Evolutionary conservation across 1,140 invertebrate species (phyloP).

Genomic region (Stenopsyche tienmushanensis): DNA sequence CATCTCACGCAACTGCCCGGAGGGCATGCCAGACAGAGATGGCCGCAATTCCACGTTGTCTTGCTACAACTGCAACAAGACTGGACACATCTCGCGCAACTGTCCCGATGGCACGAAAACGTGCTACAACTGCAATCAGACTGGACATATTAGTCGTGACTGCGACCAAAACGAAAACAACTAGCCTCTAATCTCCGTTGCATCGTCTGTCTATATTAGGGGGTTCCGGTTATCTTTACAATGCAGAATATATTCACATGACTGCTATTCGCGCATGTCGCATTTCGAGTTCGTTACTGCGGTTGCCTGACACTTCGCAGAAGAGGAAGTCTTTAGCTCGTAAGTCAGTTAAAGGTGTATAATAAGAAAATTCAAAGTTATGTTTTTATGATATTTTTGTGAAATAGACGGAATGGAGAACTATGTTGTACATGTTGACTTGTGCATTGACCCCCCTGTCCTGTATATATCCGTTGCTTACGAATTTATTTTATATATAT

Average conservation of each 20-base stretch:
- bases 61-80: slow-evolving; percentile 88
- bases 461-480: slow-evolving; percentile 40
- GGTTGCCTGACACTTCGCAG: slow-evolving; percentile 23
- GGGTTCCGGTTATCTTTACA: slow-evolving; percentile 43
- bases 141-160: slow-evolving; percentile 86
- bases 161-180: slow-evolving; percentile 76
- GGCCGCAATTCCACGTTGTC: slow-evolving; percentile 57
- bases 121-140: slow-evolving; percentile 87
- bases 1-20: slow-evolving; percentile 82
- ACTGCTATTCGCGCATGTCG: slow-evolving; percentile 42
- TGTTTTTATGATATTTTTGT: slow-evolving; percentile 50
- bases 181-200: slow-evolving; percentile 48
- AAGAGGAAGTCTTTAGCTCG: slow-evolving; percentile 35
- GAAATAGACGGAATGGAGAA: slow-evolving; percentile 50
- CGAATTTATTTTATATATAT: slow-evolving; percentile 28
- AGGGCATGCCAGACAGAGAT: slow-evolving; percentile 60
- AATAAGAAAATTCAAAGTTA: slow-evolving; percentile 47
- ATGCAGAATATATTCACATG: slow-evolving; percentile 43
- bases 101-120: slow-evolving; percentile 82
- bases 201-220: slow-evolving; percentile 30
- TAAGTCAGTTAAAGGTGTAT: slow-evolving; percentile 42
- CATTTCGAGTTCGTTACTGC: slow-evolving; percentile 11
- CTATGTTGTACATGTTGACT: slow-evolving; percentile 46
- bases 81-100: slow-evolving; percentile 85
- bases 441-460: slow-evolving; percentile 39